Conservation (phyloP, 2,888 invertebrate species). For the Labia minor region DNA sequence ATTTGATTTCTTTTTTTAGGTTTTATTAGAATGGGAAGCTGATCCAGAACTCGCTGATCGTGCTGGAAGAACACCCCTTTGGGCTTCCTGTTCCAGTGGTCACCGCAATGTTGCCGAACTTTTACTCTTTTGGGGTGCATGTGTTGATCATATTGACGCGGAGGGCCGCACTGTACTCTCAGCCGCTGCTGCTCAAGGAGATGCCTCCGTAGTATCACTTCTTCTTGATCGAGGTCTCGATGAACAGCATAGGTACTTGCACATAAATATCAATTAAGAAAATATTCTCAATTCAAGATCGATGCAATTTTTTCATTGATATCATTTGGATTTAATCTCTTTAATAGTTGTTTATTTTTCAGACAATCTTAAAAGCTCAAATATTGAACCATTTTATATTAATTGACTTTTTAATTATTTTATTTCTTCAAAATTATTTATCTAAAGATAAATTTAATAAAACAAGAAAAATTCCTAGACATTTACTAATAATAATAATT, state of each 20-base stretch:
- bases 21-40: conserved; percentile 81
- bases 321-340: too few relatives aligned
- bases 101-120: conserved; percentile 76
- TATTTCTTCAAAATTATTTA: too few relatives aligned
- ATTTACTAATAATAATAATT: too few relatives aligned
- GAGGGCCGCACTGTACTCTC: conserved; percentile 85
- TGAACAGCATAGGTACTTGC: conserved; percentile 65
- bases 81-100: conserved; percentile 89
- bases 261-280: too few relatives aligned
- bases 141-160: conserved; percentile 86
- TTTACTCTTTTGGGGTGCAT: conserved; percentile 89
- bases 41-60: conserved; percentile 80
- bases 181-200: conserved; percentile 76
- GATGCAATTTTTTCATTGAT: too few relatives aligned
- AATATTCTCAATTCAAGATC: too few relatives aligned
- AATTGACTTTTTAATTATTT: too few relatives aligned
- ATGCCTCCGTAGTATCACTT: conserved; percentile 79
- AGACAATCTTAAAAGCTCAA: too few relatives aligned
- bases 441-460: too few relatives aligned
- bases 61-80: conserved; percentile 72
- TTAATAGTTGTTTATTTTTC: too few relatives aligned
- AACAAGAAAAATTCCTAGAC: too few relatives aligned
- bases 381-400: too few relatives aligned
- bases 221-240: conserved; percentile 73
- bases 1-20: conserved; percentile 51